Evolutionary conservation across 2,797 vertebrate genomes (phyloP).

Genomic region (Austrolebias charrua): DNA sequence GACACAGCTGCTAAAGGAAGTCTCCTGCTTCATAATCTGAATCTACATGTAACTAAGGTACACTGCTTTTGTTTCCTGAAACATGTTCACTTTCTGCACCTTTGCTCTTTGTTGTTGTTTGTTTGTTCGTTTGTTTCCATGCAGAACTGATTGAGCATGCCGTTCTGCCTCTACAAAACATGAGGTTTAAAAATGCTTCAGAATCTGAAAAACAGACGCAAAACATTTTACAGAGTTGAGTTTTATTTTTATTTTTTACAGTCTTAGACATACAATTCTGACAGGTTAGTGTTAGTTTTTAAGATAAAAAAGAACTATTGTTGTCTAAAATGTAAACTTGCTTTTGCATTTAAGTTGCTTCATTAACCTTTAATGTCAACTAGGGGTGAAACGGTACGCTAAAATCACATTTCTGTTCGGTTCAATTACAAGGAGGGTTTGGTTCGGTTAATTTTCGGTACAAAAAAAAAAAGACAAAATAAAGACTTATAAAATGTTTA

Average conservation of each 20-base stretch:
- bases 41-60: constrained; percentile 86
- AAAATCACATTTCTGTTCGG: too few species aligned
- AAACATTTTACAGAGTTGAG: not conserved
- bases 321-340: not conserved
- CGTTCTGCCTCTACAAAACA: not conserved
- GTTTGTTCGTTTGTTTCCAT: too few species aligned
- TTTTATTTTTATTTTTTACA: not conserved
- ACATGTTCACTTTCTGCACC: not conserved
- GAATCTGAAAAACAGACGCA: not conserved
- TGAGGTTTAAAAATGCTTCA: not conserved
- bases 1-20: constrained; percentile 39
- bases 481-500: too few species aligned
- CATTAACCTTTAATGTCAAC: too few species aligned
- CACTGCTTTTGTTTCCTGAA: not conserved
- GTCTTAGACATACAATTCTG: not conserved
- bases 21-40: constrained; percentile 80
- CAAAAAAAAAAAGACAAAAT: too few species aligned
- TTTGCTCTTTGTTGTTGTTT: not conserved
- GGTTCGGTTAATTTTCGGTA: too few species aligned
- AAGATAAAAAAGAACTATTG: too few species aligned
- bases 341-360: too few species aligned
- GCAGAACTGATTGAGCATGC: not conserved
- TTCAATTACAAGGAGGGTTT: too few species aligned
- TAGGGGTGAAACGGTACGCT: too few species aligned
- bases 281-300: not conserved